These are phyloP conservation scores for Troides helena DNA, from an alignment of 2,888 invertebrate species.

Conservation along the genomic window DNA sequence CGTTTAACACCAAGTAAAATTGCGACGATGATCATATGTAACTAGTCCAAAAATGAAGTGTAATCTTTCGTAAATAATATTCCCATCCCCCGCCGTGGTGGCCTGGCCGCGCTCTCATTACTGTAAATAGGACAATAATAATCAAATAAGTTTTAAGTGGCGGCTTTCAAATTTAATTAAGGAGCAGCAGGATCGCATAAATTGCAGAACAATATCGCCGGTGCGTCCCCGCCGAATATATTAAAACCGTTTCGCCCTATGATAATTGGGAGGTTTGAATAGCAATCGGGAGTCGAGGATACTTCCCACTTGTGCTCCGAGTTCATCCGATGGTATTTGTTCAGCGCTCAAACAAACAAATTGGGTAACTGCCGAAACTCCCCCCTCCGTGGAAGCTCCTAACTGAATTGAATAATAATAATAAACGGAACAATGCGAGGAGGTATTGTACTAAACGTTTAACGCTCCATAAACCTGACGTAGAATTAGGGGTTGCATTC, in stretches of 20 bases:
- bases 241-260: slow-evolving; percentile 57
- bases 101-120: no score
- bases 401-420: slow-evolving; percentile 36
- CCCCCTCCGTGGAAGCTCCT: slow-evolving; percentile 32
- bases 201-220: slow-evolving; percentile 28
- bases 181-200: slow-evolving; percentile 27
- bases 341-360: slow-evolving; percentile 41
- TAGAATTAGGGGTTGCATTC: neutral
- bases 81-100: no score
- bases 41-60: no score
- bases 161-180: slow-evolving; percentile 26
- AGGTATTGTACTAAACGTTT: neutral
- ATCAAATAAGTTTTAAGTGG: slow-evolving; percentile 10
- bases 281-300: slow-evolving; percentile 41
- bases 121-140: neutral
- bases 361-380: slow-evolving; percentile 40
- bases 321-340: slow-evolving; percentile 24
- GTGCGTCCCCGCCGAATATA: slow-evolving; percentile 26
- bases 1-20: no score
- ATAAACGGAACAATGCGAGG: slow-evolving; percentile 39
- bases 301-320: slow-evolving; percentile 20
- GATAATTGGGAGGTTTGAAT: slow-evolving; percentile 53
- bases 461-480: neutral
- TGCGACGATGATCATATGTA: no score
- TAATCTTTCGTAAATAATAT: no score